phyloP scores from a whole-genome alignment of 2,113 vertebrate genomes.

The Esox niger region DNA sequence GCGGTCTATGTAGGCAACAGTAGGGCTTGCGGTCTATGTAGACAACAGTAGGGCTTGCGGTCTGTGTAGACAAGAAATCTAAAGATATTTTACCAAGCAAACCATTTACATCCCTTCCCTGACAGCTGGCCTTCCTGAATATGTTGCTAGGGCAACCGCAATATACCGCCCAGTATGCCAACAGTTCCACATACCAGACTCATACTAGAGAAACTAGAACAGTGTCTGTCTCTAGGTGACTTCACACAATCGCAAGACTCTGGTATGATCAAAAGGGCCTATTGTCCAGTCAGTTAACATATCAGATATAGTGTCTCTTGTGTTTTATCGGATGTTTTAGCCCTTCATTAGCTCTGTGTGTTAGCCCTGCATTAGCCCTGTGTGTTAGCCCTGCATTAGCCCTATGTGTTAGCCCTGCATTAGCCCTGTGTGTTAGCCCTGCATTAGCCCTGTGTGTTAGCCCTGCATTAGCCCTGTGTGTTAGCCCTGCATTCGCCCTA shows the following conservation, averaged over 20 bases:
- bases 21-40: conserved; percentile 26
- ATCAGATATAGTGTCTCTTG: not conserved
- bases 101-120: conserved; percentile 61
- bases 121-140: conserved; percentile 55
- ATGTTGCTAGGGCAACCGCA: conserved; percentile 64
- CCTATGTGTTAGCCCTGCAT: too few relatives aligned
- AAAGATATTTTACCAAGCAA: conserved; percentile 29
- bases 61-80: too few relatives aligned
- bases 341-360: too few relatives aligned
- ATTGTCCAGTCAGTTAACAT: not conserved
- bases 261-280: not conserved
- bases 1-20: conserved; percentile 22
- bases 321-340: not conserved
- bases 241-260: conserved; percentile 48
- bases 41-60: too few relatives aligned
- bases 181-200: conserved; percentile 73
- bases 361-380: too few relatives aligned
- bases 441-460: too few relatives aligned
- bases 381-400: too few relatives aligned
- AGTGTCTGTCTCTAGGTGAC: conserved; percentile 55
- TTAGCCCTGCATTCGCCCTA: too few relatives aligned
- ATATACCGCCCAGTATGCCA: conserved; percentile 52
- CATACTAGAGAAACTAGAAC: conserved; percentile 67
- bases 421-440: too few relatives aligned
- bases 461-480: too few relatives aligned